phyloP scores from a whole-genome alignment of 2,797 vertebrate species.

The Glossophaga mutica region DNA sequence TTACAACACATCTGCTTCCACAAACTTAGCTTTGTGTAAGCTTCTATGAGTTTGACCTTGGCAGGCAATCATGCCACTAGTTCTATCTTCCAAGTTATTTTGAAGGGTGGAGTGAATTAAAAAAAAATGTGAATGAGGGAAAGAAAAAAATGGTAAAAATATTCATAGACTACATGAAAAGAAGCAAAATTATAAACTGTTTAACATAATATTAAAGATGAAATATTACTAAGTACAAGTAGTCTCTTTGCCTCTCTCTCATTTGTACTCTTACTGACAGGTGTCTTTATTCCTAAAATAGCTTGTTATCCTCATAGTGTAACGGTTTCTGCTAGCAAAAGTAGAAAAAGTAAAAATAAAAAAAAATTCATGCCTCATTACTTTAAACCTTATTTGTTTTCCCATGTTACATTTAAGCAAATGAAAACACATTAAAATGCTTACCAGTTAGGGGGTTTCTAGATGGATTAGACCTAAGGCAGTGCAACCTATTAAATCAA shows the following conservation, averaged over 20 bases:
- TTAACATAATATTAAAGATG: conserved; percentile 35
- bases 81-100: neutral
- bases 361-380: neutral
- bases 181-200: conserved; percentile 24
- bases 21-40: neutral
- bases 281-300: neutral
- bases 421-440: conserved; percentile 55
- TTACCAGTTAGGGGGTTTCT: neutral
- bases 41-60: neutral
- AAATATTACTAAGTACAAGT: neutral
- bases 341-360: neutral
- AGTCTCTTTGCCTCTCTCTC: neutral
- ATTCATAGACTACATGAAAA: neutral
- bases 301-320: neutral
- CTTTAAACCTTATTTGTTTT: conserved; percentile 37
- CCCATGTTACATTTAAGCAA: conserved; percentile 52
- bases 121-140: neutral
- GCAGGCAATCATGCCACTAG: neutral
- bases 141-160: neutral
- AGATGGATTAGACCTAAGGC: conserved; percentile 8
- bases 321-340: neutral
- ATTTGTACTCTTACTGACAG: neutral
- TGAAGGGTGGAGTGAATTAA: neutral
- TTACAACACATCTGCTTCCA: neutral
- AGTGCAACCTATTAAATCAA: conserved; percentile 14